phyloP scores from a whole-genome alignment of 2,113 vertebrate genomes.

The Menura novaehollandiae region DNA sequence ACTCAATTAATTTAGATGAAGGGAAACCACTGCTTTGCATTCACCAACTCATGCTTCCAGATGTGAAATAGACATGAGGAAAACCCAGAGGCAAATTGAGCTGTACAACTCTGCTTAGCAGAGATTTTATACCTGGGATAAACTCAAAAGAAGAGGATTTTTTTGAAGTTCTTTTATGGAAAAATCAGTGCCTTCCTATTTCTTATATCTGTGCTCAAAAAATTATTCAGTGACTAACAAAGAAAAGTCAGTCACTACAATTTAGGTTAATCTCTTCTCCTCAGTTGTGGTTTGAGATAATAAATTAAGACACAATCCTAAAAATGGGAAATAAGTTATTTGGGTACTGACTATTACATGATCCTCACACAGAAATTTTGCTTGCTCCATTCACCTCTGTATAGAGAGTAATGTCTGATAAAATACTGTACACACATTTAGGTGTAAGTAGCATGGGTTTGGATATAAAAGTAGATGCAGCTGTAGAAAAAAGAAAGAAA shows the following conservation, averaged over 20 bases:
- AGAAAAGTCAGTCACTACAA: neutral
- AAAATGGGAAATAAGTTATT: neutral
- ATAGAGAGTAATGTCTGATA: neutral
- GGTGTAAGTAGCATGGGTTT: neutral
- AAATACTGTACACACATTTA: neutral
- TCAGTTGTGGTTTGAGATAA: neutral
- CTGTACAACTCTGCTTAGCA: neutral
- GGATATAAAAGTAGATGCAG: neutral
- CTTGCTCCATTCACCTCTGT: rapidly evolving
- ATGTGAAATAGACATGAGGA: neutral
- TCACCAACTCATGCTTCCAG: neutral
- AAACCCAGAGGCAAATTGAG: neutral
- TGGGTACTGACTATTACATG: neutral
- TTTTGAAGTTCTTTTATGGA: neutral
- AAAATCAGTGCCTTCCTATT: neutral
- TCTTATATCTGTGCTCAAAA: neutral
- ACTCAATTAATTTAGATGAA: neutral
- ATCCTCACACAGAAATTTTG: neutral
- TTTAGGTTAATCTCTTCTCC: neutral
- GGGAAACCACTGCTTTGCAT: neutral
- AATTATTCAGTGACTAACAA: neutral
- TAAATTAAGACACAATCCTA: neutral
- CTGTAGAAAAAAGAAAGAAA: neutral
- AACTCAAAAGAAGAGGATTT: neutral
- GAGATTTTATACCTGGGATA: neutral